Percentiles rank a stretch among this genome's conserved stretches.
Conservation (phyloP, 2,113 vertebrate genomes). For the Hylia prasina region DNA sequence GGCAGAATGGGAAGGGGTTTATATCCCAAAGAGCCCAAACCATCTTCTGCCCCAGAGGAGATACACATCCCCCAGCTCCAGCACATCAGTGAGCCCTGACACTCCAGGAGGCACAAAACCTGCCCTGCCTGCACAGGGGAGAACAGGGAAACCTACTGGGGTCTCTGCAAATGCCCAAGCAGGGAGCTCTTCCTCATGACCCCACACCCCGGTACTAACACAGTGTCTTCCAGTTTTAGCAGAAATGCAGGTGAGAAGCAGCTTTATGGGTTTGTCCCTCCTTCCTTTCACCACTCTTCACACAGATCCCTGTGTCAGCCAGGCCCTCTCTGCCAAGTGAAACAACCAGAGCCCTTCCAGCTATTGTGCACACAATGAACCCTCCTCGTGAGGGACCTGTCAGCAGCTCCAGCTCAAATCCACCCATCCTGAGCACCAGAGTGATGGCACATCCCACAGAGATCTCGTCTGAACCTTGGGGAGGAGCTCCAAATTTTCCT, state of each 20-base stretch:
- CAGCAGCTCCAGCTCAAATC: not conserved
- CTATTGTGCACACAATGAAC: not conserved
- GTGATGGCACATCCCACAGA: fast-evolving
- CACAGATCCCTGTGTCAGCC: fast-evolving
- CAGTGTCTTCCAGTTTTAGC: not conserved
- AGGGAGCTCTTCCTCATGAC: not conserved
- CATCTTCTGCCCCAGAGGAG: not conserved
- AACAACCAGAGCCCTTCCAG: not conserved
- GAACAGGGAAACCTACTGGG: not conserved
- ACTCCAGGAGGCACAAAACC: not conserved
- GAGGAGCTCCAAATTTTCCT: not conserved
- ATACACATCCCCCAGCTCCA: not conserved
- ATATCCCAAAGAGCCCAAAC: fast-evolving
- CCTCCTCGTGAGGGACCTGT: not conserved
- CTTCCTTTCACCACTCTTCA: not conserved
- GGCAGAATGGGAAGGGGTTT: fast-evolving
- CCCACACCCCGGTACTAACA: not conserved
- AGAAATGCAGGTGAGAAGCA: not conserved
- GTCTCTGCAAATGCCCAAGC: not conserved
- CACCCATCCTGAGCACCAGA: not conserved
- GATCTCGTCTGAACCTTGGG: not conserved
- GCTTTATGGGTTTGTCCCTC: not conserved
- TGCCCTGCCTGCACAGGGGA: not conserved
- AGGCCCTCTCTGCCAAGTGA: not conserved
- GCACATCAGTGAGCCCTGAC: fast-evolving